These are phyloP conservation scores for Falcaria lacertinaria DNA, from an alignment of 2,888 invertebrate genomes.

Conservation along the genomic window DNA sequence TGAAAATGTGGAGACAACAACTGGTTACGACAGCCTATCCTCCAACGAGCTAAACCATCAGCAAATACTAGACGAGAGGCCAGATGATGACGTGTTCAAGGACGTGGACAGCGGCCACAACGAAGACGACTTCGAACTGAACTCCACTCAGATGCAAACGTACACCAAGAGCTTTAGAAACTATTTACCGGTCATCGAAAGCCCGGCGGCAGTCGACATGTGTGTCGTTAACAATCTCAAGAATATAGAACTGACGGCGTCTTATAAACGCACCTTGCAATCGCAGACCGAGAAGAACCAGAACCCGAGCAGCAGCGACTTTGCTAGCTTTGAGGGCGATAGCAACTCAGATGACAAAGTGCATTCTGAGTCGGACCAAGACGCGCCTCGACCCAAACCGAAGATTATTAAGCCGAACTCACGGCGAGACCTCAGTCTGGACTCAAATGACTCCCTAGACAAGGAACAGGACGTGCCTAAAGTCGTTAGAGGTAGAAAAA, in stretches of 20 bases:
- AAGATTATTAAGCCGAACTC: constrained; percentile 79
- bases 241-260: constrained; percentile 67
- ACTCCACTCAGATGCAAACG: constrained; percentile 79
- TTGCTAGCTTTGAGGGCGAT: constrained; percentile 78
- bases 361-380: constrained; percentile 67
- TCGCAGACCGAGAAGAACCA: constrained; percentile 32
- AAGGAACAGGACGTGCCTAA: constrained; percentile 73
- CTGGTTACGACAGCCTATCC: constrained; percentile 70
- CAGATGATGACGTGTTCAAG: constrained; percentile 47
- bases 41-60: constrained; percentile 66
- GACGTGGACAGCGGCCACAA: constrained; percentile 83
- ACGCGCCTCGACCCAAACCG: constrained; percentile 69
- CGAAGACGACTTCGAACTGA: constrained; percentile 85
- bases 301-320: constrained; percentile 58
- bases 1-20: constrained; percentile 69
- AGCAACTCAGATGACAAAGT: constrained; percentile 79
- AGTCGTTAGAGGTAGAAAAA: constrained; percentile 82
- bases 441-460: constrained; percentile 68
- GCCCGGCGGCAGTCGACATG: constrained; percentile 65
- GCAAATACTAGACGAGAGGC: constrained; percentile 48
- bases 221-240: constrained; percentile 70
- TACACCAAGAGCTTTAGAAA: constrained; percentile 77
- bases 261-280: constrained; percentile 42
- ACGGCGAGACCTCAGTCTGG: constrained; percentile 60
- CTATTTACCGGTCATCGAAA: constrained; percentile 70